These are phyloP conservation scores for Drosophila navojoa DNA, from an alignment of 1,140 invertebrate genomes.

Conservation along the genomic window DNA sequence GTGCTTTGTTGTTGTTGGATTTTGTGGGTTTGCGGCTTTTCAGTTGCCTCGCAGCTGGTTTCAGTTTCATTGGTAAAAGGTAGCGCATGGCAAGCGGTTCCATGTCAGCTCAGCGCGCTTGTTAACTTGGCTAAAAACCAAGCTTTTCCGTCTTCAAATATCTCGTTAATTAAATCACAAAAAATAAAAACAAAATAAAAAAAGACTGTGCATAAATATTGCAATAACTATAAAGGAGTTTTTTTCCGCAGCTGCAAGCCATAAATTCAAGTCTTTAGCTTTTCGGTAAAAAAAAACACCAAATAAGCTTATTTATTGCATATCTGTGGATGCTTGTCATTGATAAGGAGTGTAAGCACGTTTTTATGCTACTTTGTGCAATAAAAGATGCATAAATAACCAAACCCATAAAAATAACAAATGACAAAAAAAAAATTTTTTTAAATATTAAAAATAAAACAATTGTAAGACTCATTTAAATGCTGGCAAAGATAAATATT, in stretches of 20 bases:
- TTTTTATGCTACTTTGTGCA: background rate
- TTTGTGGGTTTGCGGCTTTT: conserved; percentile 54
- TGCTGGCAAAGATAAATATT: too few species aligned
- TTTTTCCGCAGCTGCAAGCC: conserved; percentile 54
- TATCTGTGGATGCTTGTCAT: conserved; percentile 7
- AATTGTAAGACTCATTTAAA: background rate
- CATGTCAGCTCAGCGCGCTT: conserved; percentile 32
- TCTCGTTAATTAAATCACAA: conserved; percentile 34
- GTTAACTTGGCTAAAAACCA: conserved; percentile 23
- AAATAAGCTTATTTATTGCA: conserved; percentile 38
- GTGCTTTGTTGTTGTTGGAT: conserved; percentile 29
- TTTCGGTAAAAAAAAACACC: conserved; percentile 20
- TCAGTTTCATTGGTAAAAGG: conserved; percentile 71
- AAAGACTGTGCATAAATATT: conserved; percentile 11
- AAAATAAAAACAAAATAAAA: background rate
- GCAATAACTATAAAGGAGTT: conserved; percentile 26
- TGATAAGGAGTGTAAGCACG: conserved; percentile 18
- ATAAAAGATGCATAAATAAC: conserved; percentile 4
- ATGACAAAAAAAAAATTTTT: background rate
- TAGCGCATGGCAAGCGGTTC: conserved; percentile 72
- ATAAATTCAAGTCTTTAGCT: conserved; percentile 50
- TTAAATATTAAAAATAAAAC: background rate
- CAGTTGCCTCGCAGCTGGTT: conserved; percentile 61
- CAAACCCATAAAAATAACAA: background rate
- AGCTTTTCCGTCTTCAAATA: conserved; percentile 28